A percentile compares a stretch with the other conserved stretches of the same genome.
Conservation (phyloP, 1,140 invertebrate species). For the Micrasema longulum region DNA sequence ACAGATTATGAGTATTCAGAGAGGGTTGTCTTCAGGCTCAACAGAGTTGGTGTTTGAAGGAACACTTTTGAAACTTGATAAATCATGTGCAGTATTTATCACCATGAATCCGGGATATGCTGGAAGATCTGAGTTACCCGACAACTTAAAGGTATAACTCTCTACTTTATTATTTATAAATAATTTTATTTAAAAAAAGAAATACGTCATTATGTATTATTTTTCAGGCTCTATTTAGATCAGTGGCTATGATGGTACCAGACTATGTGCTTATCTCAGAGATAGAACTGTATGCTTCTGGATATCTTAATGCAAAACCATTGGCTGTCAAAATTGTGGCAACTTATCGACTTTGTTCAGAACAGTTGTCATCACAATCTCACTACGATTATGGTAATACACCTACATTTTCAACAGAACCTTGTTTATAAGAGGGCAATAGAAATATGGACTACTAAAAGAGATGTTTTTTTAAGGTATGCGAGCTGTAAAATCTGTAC, state of each 20-base stretch:
- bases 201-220: not conserved
- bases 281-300: constrained; percentile 93
- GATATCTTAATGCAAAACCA: constrained; percentile 90
- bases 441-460: too few species aligned
- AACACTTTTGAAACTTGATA: constrained; percentile 86
- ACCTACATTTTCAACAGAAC: too few species aligned
- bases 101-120: constrained; percentile 98
- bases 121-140: constrained; percentile 89
- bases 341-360: constrained; percentile 92
- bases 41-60: constrained; percentile 89
- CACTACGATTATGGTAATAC: constrained; percentile 94
- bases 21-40: constrained; percentile 81
- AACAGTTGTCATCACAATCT: constrained; percentile 93
- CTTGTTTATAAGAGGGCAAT: too few species aligned
- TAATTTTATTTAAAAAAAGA: not conserved
- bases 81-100: constrained; percentile 94
- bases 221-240: constrained; percentile 87
- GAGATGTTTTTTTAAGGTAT: constrained; percentile 68
- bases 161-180: constrained; percentile 2
- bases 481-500: constrained; percentile 89
- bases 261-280: constrained; percentile 96
- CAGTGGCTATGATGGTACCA: constrained; percentile 99
- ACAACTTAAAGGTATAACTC: constrained; percentile 86
- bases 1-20: constrained; percentile 86
- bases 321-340: constrained; percentile 95